Evolutionary conservation across 2,113 vertebrate genomes (phyloP), one percentile per base, ranked within the genome.

Genomic region (Chinchilla lanigera): DNA sequence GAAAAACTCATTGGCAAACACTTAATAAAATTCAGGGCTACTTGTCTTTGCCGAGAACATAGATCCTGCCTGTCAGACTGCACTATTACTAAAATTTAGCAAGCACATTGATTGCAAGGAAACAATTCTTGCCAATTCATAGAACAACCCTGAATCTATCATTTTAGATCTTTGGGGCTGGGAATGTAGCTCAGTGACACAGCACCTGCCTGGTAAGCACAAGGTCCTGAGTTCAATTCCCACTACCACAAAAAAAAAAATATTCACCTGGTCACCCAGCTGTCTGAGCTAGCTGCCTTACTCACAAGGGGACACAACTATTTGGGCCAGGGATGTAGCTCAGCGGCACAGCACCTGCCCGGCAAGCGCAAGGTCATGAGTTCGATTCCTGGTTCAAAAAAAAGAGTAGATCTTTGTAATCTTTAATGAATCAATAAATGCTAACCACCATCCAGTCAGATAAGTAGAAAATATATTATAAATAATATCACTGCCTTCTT

Each of bases 11-110:
- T 61, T 92, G 78, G 38, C 8, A 93, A 84, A 84, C 19, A 78
- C 73, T 90, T 86, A 73, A 50, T 84, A 69, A 94, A 86, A 28
- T 84, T 80, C 33, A 84, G 65, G 11, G 54, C 28, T 88, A 24
- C 89, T 97, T 96, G 60, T 94, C 44, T 90, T 95, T 96, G 58
- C 65, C 89, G 97, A 94, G 41, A 97, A 92, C 71, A 86, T 73
- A 85, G 38, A 86, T 94, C 78, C 82, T 94, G 61, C 65, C 83
- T 91, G 5, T 88, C 91, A 93, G n/a, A 7, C 22, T 52, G 4
- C 13, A 80, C 28, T 95, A 82, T 67, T 92, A 91, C 50, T 80
- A 96, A 94, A 95, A 95, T 75, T 58, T 92, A 65, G 78, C 56
- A 96, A 93, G 86, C n/a, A 89, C 71, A 78, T 63, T 88, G 58